Percentiles rank a stretch among this genome's conserved stretches.
Conservation (phyloP, 2,797 vertebrate genomes). For the Aeoliscus strigatus region DNA sequence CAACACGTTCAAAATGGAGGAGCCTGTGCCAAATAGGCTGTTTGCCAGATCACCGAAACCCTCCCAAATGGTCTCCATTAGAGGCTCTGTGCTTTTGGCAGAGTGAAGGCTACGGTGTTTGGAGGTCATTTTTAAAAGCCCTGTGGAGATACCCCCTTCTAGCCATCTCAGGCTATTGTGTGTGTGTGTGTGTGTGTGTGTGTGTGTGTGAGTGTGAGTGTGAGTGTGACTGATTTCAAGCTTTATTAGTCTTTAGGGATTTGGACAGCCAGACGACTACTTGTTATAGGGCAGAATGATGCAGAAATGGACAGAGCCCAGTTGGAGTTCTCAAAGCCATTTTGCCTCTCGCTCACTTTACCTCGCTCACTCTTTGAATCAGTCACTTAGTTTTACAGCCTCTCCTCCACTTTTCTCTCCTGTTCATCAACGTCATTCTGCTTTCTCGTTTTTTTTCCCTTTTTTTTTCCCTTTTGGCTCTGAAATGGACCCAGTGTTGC, state of each 20-base stretch:
- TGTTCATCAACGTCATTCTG: slow-evolving; percentile 44
- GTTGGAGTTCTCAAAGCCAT: slow-evolving; percentile 59
- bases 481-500: slow-evolving; percentile 49
- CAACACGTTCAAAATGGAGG: slow-evolving; percentile 69
- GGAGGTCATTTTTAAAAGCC: slow-evolving; percentile 75
- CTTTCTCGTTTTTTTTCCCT: too few relatives aligned
- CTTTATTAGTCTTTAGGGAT: slow-evolving; percentile 73
- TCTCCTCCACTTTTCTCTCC: slow-evolving; percentile 16
- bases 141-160: slow-evolving; percentile 61
- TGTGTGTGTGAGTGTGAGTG: slow-evolving; percentile 50
- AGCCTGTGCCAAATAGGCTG: slow-evolving; percentile 55
- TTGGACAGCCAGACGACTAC: slow-evolving; percentile 73
- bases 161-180: slow-evolving; percentile 50
- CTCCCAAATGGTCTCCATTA: slow-evolving; percentile 67
- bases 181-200: slow-evolving; percentile 25
- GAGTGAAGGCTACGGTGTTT: slow-evolving; percentile 56
- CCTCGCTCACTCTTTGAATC: slow-evolving; percentile 60
- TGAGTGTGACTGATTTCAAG: slow-evolving; percentile 60
- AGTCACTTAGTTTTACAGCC: slow-evolving; percentile 43
- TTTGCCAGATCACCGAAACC: slow-evolving; percentile 68
- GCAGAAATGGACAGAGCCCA: slow-evolving; percentile 71
- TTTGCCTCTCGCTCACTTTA: slow-evolving; percentile 58
- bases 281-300: slow-evolving; percentile 74
- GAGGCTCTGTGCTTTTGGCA: slow-evolving; percentile 63
- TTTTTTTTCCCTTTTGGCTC: too few relatives aligned